These are phyloP conservation scores for Euthynnus affinis DNA, from an alignment of 2,797 vertebrate species.

Conservation along the genomic window DNA sequence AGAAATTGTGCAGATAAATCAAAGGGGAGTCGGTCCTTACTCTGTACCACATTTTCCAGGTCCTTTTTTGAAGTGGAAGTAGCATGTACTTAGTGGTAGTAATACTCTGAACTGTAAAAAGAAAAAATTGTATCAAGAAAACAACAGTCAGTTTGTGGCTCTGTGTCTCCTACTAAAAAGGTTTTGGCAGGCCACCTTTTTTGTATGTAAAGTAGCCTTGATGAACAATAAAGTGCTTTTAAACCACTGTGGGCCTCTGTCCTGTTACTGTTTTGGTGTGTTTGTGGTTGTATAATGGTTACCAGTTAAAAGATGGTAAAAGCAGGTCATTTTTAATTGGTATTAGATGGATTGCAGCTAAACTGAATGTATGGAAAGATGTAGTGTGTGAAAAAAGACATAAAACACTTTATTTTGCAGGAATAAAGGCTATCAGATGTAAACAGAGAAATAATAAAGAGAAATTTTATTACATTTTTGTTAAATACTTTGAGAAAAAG, in stretches of 20 bases:
- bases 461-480: slow-evolving; percentile 63
- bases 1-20: slow-evolving; percentile 53
- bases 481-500: slow-evolving; percentile 30
- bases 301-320: background rate
- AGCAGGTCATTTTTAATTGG: background rate
- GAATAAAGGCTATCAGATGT: background rate
- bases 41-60: slow-evolving; percentile 56
- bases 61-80: slow-evolving; percentile 79
- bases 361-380: background rate
- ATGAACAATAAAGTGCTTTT: slow-evolving; percentile 99
- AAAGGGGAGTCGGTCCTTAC: slow-evolving; percentile 59
- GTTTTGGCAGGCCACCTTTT: slow-evolving; percentile 99
- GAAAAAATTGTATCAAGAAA: slow-evolving; percentile 86
- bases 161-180: slow-evolving; percentile 93
- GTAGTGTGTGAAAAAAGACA: background rate
- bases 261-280: slow-evolving; percentile 2
- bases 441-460: slow-evolving; percentile 30
- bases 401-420: background rate
- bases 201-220: slow-evolving; percentile 99
- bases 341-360: slow-evolving; percentile 1
- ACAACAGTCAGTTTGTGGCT: slow-evolving; percentile 93
- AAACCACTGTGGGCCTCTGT: slow-evolving; percentile 85
- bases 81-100: slow-evolving; percentile 80
- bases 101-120: slow-evolving; percentile 81
- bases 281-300: slow-evolving; percentile 13